Evolutionary conservation across 2,797 vertebrate genomes (phyloP), one percentile per base, ranked within the genome.

Genomic region (Morelia viridis): DNA sequence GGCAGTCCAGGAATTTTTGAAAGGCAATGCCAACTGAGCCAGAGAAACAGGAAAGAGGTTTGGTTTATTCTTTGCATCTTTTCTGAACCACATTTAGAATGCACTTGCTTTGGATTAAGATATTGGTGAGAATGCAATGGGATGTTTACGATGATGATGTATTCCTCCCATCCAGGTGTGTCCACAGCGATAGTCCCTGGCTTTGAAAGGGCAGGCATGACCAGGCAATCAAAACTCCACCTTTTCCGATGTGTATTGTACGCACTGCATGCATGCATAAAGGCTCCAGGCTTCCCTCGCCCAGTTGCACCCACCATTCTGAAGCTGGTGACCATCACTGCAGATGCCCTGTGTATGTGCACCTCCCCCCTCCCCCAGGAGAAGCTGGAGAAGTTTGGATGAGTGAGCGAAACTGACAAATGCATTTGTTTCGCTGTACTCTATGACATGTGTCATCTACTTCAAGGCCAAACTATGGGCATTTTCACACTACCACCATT

Each of bases 31-130:
- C 68, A 61, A 15, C 2, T 88, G 50, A 35, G 85, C 46, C 89
- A 85, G 89, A 94, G 90, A 84, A 94, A 89, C 35, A 24, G n/a
- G 62, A 93, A 76, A 86, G 89, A 86, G 11, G 62, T 50, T 68
- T 4, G 62, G 24, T 24, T 80, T 86, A 46, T 41, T 46, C 76
- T 80, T 80, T 4, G 9, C 15, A 85, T 62, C 15, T 62, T 68
- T 10, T 24, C 11, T 58, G 8, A 87, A 5, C 5, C 92, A 46
- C n/a, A 85, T 65, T 24, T 31, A 60, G 22, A 91, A 90, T 17
- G 13, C 31, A n/a, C 92, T 88, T 53, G 46, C 0, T 0, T 68
- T 65, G 1, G n/a, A 91, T 53, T 0, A 0, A 1, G 57, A 93
- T 89, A 0, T 64, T 87, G 46, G 90, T 50, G 71, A 91, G 31